Percentiles rank a stretch among this genome's conserved stretches.
These are phyloP conservation scores for Autographa pulchrina DNA, from an alignment of 2,888 invertebrate species.

Conservation along the genomic window DNA sequence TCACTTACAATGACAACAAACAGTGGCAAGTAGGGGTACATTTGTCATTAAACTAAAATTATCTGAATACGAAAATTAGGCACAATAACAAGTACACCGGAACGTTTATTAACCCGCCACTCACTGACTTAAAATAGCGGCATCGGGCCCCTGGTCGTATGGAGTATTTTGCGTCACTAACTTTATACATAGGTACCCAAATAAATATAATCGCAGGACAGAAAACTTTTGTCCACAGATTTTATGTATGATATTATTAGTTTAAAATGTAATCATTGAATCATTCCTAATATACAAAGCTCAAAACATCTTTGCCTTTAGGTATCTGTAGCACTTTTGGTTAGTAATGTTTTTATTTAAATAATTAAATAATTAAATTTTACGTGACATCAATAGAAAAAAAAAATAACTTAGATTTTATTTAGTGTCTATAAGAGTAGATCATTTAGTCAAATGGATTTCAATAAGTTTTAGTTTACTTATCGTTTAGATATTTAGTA, in stretches of 20 bases:
- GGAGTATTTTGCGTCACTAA: background rate
- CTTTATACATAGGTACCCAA: no score
- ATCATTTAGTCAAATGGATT: conserved; percentile 57
- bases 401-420: background rate
- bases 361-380: background rate
- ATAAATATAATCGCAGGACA: no score
- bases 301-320: background rate
- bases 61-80: no score
- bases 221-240: background rate
- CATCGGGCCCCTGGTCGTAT: background rate
- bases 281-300: background rate
- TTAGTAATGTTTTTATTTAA: background rate
- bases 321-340: background rate
- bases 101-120: no score
- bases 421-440: conserved; percentile 17
- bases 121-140: no score
- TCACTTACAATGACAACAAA: no score
- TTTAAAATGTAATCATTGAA: background rate
- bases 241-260: background rate
- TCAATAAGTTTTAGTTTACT: conserved; percentile 37
- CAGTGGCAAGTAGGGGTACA: no score
- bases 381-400: background rate
- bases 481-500: conserved; percentile 45
- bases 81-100: no score
- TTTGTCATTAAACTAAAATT: no score